Base-by-base conservation (phyloP, 2,113 vertebrate species). In the cattle (Bos taurus) region DNA sequence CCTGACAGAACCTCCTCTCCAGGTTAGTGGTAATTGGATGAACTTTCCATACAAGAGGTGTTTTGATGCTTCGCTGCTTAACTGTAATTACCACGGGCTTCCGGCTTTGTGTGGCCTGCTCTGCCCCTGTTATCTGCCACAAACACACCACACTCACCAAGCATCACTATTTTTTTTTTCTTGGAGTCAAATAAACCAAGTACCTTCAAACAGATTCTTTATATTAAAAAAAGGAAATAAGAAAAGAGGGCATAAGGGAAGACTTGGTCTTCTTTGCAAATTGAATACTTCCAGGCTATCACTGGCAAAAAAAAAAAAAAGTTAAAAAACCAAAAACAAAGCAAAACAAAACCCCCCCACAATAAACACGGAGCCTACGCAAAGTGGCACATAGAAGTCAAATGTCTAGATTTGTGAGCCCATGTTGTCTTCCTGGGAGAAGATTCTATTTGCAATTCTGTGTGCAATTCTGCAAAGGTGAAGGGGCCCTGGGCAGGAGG, bases 21-120 rank as follows among this genome's bases (percentile, higher is more conserved):
- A 99, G 96, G 98, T 99, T 99, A 98, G 99, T 99, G 98, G 98
- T 99, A 99, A 99, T 99, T 99, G 99, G 99, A 99, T 99, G 99
- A 99, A 99, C 99, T 99, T 98, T 99, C 98, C 99, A 97, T 99
- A 98, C 98, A 99, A 99, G 99, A 98, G 98, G 98, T 98, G 99
- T 99, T 99, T 99, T 99, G 99, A 99, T 99, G 99, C 99, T 99
- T 98, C 98, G 98, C 99, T 99, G 99, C 99, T 99, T 99, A 98
- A 98, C 99, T 98, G 98, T 98, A 98, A 98, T 99, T 98, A 98
- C 98, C 92, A 93, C 97, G 60, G 98, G 98, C 98, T 99, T 99
- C 97, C 97, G 33, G 93, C 95, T 98, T 83, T 96, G 96, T 90
- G 84, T 60, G 3, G 2, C 13, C 80, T 30, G 43, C 25, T 86